phyloP scores from a whole-genome alignment of 2,888 invertebrate species.

The Hirtodrosophila histrioides region DNA sequence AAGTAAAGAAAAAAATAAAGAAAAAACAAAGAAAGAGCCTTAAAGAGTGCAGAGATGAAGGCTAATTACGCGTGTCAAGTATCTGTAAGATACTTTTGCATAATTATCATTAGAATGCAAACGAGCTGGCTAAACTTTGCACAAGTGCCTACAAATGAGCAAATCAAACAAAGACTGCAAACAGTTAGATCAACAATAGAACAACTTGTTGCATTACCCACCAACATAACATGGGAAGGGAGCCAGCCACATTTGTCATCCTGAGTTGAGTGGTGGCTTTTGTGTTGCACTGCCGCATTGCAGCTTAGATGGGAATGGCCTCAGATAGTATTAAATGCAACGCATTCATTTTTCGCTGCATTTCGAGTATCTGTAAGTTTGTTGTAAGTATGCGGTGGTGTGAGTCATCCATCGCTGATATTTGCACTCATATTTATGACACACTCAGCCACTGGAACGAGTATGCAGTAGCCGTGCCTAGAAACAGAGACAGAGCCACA shows the following conservation, averaged over 20 bases:
- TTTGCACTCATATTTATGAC: conserved; percentile 49
- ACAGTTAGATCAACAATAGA: conserved; percentile 54
- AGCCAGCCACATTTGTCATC: conserved; percentile 42
- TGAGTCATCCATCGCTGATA: conserved; percentile 47
- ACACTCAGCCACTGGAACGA: conserved; percentile 23
- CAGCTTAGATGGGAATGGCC: conserved; percentile 68
- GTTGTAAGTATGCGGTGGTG: neutral
- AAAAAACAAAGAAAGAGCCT: conserved; percentile 5
- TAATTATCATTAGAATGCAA: conserved; percentile 46
- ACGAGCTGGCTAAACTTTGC: conserved; percentile 19
- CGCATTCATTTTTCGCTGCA: conserved; percentile 41
- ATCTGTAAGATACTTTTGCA: conserved; percentile 48
- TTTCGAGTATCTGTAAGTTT: conserved; percentile 23
- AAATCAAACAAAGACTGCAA: conserved; percentile 46
- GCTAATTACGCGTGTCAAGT: conserved; percentile 53
- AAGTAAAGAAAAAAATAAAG: conserved; percentile 1
- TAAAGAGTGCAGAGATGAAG: neutral
- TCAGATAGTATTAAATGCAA: conserved; percentile 57
- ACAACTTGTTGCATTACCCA: conserved; percentile 60
- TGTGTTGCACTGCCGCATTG: conserved; percentile 59
- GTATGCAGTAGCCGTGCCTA: conserved; percentile 23
- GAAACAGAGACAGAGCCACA: conserved; percentile 10
- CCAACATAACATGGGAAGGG: conserved; percentile 1
- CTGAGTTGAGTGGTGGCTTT: conserved; percentile 39
- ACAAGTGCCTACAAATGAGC: conserved; percentile 45